Conservation (phyloP, 2,797 vertebrate genomes). For the Tokudaia muenninki region DNA sequence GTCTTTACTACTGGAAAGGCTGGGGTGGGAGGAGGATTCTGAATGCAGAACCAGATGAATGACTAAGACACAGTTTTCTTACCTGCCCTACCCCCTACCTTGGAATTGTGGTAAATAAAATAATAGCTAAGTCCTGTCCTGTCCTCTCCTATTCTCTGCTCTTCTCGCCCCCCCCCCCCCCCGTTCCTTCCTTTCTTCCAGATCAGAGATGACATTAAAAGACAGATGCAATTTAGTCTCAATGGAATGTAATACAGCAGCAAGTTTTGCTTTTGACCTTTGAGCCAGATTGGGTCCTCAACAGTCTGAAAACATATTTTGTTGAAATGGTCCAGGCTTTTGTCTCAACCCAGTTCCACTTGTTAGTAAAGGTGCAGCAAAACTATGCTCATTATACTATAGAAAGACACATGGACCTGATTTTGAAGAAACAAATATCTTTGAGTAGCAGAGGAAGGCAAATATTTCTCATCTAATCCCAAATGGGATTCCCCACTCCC, state of each 20-base stretch:
- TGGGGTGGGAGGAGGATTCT: not conserved
- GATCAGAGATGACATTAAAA: not conserved
- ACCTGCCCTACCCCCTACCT: not conserved
- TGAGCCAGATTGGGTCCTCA: conserved; percentile 51
- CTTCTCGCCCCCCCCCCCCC: accelerated
- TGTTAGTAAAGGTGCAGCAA: conserved; percentile 43
- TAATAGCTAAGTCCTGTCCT: not conserved
- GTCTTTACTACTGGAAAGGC: not conserved
- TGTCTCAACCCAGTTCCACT: conserved; percentile 52
- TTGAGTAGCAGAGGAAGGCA: conserved; percentile 6
- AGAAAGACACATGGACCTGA: conserved; percentile 8
- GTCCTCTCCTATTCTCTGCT: no score
- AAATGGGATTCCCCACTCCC: not conserved
- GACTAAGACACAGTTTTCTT: not conserved
- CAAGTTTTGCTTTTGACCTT: conserved; percentile 68
- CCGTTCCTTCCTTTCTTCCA: not conserved
- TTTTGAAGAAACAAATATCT: conserved; percentile 42
- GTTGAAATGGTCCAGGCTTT: conserved; percentile 65
- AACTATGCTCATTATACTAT: not conserved
- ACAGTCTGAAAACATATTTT: conserved; percentile 48
- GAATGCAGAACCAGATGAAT: not conserved
- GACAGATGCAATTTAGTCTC: conserved; percentile 47
- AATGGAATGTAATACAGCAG: conserved; percentile 28
- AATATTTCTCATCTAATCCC: not conserved
- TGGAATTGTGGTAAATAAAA: not conserved